phyloP scores from a whole-genome alignment of 2,113 vertebrate genomes.

The Anguilla rostrata region DNA sequence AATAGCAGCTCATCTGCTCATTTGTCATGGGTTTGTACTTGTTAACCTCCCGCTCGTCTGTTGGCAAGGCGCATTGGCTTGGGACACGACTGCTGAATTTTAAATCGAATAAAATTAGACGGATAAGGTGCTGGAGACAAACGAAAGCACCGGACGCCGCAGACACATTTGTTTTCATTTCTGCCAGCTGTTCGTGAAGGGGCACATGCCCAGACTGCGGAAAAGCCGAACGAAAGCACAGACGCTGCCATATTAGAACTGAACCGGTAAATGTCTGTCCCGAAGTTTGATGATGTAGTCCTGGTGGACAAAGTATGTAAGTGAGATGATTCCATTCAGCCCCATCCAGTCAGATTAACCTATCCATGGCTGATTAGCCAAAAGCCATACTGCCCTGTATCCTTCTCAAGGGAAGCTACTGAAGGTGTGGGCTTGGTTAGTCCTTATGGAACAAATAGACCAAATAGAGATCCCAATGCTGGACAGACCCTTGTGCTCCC shows the following conservation, averaged over 20 bases:
- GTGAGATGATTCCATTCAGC: conserved; percentile 11
- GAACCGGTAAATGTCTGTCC: neutral
- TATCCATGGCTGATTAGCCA: neutral
- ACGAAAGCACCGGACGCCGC: neutral
- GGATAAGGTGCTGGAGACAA: neutral
- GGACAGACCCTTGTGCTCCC: no score
- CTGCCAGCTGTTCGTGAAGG: neutral
- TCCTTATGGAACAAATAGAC: no score
- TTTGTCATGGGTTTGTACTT: neutral
- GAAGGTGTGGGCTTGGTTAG: no score
- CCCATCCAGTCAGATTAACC: conserved; percentile 25
- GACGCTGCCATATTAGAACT: neutral
- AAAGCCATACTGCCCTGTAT: no score
- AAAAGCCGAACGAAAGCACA: neutral
- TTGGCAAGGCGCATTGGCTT: neutral
- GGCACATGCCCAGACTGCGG: neutral
- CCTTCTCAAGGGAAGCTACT: no score
- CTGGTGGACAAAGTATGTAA: neutral
- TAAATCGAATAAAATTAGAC: neutral
- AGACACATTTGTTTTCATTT: neutral
- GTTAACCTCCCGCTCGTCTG: neutral
- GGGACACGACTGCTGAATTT: neutral
- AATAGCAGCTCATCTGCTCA: neutral
- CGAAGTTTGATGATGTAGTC: neutral
- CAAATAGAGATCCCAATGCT: no score